Percentiles rank a stretch among this genome's conserved stretches.
Evolutionary conservation across 2,113 vertebrate species (phyloP).

Genomic region (Sturnira hondurensis): DNA sequence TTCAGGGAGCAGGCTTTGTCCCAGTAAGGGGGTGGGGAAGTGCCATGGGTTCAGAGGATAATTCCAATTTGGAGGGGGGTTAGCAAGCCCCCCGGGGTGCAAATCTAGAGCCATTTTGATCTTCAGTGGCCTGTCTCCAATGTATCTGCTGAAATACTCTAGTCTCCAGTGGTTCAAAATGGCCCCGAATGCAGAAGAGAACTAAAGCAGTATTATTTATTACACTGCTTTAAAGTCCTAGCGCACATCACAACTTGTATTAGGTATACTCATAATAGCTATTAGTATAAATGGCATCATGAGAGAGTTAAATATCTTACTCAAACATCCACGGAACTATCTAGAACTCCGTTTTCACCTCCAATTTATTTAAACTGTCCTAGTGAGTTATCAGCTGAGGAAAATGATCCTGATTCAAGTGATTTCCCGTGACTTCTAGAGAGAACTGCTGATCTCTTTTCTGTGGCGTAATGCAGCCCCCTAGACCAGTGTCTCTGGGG

Average conservation of each 20-base stretch:
- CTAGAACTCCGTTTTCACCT: not conserved
- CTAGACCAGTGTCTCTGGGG: not conserved
- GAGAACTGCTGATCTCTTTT: not conserved
- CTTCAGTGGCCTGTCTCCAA: not conserved
- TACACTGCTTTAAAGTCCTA: not conserved
- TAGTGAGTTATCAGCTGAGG: not conserved
- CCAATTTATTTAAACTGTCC: not conserved
- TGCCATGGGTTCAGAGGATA: not conserved
- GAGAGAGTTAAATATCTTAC: not conserved
- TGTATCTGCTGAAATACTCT: no score
- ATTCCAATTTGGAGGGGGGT: not conserved
- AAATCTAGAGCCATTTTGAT: constrained; percentile 5
- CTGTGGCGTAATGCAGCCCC: not conserved
- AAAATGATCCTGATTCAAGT: not conserved
- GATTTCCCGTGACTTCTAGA: not conserved
- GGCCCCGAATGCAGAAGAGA: not conserved
- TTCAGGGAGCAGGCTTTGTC: not conserved
- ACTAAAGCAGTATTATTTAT: not conserved
- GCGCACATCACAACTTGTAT: not conserved
- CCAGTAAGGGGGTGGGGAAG: not conserved
- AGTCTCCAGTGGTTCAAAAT: not conserved
- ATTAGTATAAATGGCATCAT: not conserved
- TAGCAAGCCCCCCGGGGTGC: not conserved
- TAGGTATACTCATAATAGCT: not conserved
- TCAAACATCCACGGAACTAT: not conserved